Evolutionary conservation across 2,888 invertebrate species (phyloP).

Genomic region (Mycalesis mineus): DNA sequence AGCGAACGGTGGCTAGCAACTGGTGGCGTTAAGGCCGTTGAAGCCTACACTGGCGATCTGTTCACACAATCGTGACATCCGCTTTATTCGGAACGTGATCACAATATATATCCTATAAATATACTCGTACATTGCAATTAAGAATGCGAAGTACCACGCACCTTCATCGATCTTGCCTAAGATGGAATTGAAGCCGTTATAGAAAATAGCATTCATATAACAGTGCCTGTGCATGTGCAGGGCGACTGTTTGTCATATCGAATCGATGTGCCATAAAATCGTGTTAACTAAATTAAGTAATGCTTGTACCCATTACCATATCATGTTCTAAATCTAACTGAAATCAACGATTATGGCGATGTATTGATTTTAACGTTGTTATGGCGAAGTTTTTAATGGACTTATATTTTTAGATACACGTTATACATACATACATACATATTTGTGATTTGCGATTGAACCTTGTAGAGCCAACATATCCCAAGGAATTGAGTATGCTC

Average conservation of each 20-base stretch:
- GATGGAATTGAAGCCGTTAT: constrained; percentile 60
- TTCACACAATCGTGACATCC: constrained; percentile 68
- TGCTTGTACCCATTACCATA: background rate
- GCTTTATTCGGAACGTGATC: constrained; percentile 62
- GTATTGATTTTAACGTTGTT: too few relatives aligned
- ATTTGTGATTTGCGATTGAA: too few relatives aligned
- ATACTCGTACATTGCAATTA: constrained; percentile 47
- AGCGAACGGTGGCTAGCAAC: constrained; percentile 52
- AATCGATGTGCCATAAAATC: background rate
- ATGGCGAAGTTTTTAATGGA: too few relatives aligned
- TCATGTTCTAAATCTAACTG: background rate
- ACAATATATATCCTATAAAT: constrained; percentile 45
- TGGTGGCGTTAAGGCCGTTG: constrained; percentile 47
- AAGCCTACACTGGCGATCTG: constrained; percentile 56
- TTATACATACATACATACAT: too few relatives aligned
- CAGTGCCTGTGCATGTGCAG: constrained; percentile 37
- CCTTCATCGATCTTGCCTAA: constrained; percentile 53
- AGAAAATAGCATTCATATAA: constrained; percentile 45
- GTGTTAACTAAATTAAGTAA: background rate
- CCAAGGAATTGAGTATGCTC: too few relatives aligned
- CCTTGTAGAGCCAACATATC: too few relatives aligned
- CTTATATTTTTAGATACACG: too few relatives aligned
- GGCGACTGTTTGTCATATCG: constrained; percentile 2
- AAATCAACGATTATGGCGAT: too few relatives aligned
- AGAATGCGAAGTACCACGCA: constrained; percentile 47